phyloP scores from a whole-genome alignment of 2,797 vertebrate species.

The Nyctalus aviator region DNA sequence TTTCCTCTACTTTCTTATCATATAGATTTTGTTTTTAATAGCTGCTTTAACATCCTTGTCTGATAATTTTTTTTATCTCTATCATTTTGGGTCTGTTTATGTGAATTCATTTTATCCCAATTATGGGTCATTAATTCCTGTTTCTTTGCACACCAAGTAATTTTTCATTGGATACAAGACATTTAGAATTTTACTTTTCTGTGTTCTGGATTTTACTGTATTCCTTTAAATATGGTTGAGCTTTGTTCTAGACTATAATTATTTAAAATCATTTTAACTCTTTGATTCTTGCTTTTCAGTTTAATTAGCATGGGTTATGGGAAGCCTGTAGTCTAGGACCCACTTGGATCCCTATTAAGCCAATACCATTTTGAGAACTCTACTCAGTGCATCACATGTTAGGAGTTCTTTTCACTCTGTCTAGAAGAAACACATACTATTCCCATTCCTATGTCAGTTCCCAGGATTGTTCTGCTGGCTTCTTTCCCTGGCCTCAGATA shows the following conservation, averaged over 20 bases:
- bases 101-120: not conserved
- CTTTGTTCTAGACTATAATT: not conserved
- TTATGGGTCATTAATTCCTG: not conserved
- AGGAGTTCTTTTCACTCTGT: not conserved
- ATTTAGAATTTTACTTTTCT: conserved; percentile 35
- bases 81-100: not conserved
- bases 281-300: not conserved
- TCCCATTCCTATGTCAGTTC: not conserved
- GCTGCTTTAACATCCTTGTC: not conserved
- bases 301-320: not conserved
- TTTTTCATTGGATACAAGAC: not conserved
- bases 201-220: not conserved
- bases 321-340: not conserved
- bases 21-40: conserved; percentile 15
- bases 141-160: not conserved
- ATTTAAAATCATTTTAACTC: conserved; percentile 16
- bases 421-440: conserved; percentile 8
- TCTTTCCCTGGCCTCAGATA: not conserved
- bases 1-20: not conserved
- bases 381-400: not conserved
- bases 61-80: not conserved
- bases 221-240: not conserved
- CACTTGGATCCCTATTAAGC: not conserved
- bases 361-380: not conserved
- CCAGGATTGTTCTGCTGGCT: conserved; percentile 1